A percentile compares a stretch with the other conserved stretches of the same genome.
phyloP scores from a whole-genome alignment of 53 echinoderm and acorn worm species.

The Crossaster papposus region DNA sequence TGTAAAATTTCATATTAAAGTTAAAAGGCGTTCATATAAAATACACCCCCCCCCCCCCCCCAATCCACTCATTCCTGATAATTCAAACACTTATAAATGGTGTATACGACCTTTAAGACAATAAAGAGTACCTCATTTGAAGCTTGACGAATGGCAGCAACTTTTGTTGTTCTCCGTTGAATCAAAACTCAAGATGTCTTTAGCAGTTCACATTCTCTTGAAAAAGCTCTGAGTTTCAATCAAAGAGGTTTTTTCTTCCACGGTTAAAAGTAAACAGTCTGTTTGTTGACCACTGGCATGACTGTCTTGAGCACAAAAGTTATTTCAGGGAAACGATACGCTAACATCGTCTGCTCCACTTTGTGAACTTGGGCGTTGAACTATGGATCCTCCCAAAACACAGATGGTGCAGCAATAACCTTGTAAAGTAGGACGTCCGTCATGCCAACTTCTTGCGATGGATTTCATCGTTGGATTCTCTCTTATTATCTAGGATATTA shows the following conservation, averaged over 20 bases:
- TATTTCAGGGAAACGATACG: background rate
- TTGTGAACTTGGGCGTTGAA: background rate
- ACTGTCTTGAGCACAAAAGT: background rate
- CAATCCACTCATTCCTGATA: too few species aligned
- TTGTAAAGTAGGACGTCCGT: conserved; percentile 33
- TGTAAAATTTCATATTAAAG: too few species aligned
- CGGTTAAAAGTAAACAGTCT: background rate
- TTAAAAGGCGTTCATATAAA: too few species aligned
- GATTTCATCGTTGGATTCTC: conserved; percentile 11
- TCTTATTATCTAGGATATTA: conserved; percentile 15
- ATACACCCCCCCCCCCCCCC: too few species aligned
- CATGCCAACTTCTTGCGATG: conserved; percentile 19
- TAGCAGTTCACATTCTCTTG: background rate
- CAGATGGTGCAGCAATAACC: conserved; percentile 22
- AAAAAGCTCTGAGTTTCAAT: background rate
- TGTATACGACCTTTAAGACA: background rate
- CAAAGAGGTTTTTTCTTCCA: background rate
- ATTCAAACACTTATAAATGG: too few species aligned
- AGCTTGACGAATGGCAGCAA: background rate
- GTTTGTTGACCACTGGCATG: background rate
- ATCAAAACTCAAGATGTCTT: background rate
- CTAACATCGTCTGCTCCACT: background rate
- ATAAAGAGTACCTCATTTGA: background rate
- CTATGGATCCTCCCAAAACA: background rate
- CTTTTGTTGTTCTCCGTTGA: background rate